These are phyloP conservation scores for Turdus rufiventris DNA, from an alignment of 2,113 vertebrate species.

Conservation along the genomic window DNA sequence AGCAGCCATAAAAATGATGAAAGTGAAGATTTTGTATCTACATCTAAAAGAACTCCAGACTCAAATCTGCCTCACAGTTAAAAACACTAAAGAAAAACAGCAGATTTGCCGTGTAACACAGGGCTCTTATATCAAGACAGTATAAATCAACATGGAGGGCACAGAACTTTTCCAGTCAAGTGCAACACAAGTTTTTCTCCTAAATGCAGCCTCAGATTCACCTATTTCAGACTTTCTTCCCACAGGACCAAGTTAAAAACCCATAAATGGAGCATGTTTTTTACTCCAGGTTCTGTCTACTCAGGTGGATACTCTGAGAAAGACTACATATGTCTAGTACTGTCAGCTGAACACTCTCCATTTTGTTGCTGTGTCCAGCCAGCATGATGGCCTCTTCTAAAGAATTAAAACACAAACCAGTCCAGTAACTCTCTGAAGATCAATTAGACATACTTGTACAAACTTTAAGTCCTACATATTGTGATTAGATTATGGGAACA, in stretches of 20 bases:
- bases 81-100: background rate
- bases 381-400: background rate
- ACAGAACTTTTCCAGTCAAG: background rate
- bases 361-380: background rate
- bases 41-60: background rate
- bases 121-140: background rate
- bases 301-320: background rate
- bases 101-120: background rate
- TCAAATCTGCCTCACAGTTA: background rate
- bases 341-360: background rate
- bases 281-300: background rate
- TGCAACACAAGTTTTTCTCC: background rate
- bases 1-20: background rate
- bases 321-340: background rate
- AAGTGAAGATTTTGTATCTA: background rate
- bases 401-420: background rate
- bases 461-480: background rate
- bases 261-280: background rate
- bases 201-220: background rate
- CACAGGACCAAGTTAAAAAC: background rate
- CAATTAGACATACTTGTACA: background rate
- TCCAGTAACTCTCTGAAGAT: background rate
- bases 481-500: background rate
- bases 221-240: background rate
- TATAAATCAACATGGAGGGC: background rate